Percentiles rank a stretch among this genome's conserved stretches.
Evolutionary conservation across 1,140 invertebrate species (phyloP).

Genomic region (Littorina saxatilis): DNA sequence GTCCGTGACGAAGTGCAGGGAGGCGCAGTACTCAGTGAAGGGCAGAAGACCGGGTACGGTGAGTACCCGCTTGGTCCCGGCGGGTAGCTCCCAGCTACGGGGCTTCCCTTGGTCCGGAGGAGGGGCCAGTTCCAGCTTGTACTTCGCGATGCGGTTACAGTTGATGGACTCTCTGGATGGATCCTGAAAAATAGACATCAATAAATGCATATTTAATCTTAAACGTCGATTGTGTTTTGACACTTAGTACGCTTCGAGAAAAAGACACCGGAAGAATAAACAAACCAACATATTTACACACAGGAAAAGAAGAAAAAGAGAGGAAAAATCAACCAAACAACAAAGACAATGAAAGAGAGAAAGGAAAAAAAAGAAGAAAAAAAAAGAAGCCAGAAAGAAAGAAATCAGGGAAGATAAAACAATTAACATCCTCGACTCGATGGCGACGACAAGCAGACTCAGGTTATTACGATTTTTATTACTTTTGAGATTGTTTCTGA

Average conservation of each 20-base stretch:
- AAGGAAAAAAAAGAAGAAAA: not conserved
- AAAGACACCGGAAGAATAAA: not conserved
- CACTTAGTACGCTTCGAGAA: not conserved
- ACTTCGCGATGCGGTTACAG: slow-evolving; percentile 56
- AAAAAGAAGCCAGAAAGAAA: not conserved
- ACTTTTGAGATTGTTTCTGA: too few relatives aligned
- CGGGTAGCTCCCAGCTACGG: slow-evolving; percentile 47
- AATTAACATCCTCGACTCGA: too few relatives aligned
- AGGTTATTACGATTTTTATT: too few relatives aligned
- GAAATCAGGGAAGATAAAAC: too few relatives aligned
- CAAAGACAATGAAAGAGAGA: not conserved
- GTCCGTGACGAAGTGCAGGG: slow-evolving; percentile 55
- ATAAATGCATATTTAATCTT: not conserved
- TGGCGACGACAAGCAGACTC: too few relatives aligned
- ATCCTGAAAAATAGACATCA: slow-evolving; percentile 39
- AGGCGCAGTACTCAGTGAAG: slow-evolving; percentile 59
- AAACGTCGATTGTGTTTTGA: not conserved
- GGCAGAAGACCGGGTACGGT: slow-evolving; percentile 55
- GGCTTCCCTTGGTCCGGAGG: slow-evolving; percentile 19
- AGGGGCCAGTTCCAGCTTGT: slow-evolving; percentile 37
- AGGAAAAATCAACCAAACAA: not conserved
- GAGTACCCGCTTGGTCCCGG: slow-evolving; percentile 35
- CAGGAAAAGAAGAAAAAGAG: not conserved
- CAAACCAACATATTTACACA: not conserved
- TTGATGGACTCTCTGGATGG: slow-evolving; percentile 51